Percentiles rank a stretch among this genome's conserved stretches.
Evolutionary conservation across 2,113 vertebrate genomes (phyloP).

Genomic region (Gnathonemus longibarbis): DNA sequence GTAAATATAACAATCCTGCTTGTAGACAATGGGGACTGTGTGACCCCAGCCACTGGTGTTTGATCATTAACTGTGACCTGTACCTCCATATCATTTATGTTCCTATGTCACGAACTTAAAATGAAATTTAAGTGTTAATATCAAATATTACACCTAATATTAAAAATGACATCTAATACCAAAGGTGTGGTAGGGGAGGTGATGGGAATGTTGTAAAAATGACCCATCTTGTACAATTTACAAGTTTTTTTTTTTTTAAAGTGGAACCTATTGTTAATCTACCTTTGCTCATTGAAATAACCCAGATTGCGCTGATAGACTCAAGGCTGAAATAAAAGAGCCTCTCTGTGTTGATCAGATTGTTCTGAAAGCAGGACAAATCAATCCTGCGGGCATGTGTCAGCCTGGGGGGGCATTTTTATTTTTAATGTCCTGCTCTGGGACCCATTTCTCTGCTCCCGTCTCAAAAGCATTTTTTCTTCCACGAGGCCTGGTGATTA

Average conservation of each 20-base stretch:
- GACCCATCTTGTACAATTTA: neutral
- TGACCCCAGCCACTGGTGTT: neutral
- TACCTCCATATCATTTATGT: neutral
- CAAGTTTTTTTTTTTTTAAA: neutral
- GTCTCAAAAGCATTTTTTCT: neutral
- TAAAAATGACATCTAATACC: neutral
- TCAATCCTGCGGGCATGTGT: neutral
- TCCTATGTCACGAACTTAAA: neutral
- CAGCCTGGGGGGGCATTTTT: slow-evolving; percentile 1
- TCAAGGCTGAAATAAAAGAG: neutral
- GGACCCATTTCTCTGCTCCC: neutral
- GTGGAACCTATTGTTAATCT: neutral
- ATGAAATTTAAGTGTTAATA: neutral
- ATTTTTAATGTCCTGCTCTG: slow-evolving; percentile 5
- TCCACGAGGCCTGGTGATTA: neutral
- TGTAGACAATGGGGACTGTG: neutral
- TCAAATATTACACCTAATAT: neutral
- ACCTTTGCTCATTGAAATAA: neutral
- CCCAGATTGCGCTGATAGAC: neutral
- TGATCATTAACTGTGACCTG: neutral
- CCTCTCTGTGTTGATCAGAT: neutral
- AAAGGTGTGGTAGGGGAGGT: neutral
- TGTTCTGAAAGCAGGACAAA: neutral
- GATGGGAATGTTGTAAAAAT: neutral
- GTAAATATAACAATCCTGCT: neutral